Evolutionary conservation across 2,113 vertebrate genomes (phyloP), one percentile per base, ranked within the genome.

Genomic region (Cinclus mexicanus): DNA sequence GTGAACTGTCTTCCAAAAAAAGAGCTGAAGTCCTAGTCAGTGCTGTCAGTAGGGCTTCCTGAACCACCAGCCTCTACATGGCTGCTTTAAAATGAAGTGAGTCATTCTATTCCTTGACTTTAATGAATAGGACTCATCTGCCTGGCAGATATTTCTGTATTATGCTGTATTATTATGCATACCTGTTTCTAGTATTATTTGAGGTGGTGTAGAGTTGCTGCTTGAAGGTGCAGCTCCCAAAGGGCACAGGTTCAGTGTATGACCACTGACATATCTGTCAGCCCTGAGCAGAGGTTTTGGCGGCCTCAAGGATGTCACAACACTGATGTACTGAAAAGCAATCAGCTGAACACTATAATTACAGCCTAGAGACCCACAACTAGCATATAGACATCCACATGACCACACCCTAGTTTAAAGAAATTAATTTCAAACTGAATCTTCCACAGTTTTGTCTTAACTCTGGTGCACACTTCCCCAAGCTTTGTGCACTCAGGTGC

Each of bases 61-160:
- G 31, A 87, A 83, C 1, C 2, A 14, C 33, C 33, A 72, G 20
- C 8, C 1, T 37, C 39, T 50, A n/a, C 14, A 10, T 24, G 12
- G 33, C 28, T 42, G 12, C 33, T 71, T 68, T 35, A 59, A 26
- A 35, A 68, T 71, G 5, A 71, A 71, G 80, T 12, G 1, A 68
- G 47, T 70, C 0, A 0, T 24, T 78, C 35, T 46, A 4, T 22
- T 23, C 21, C n/a, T 50, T 75, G 41, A 25, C 55, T 57, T 15
- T 21, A 67, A 49, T 26, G 24, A 61, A 61, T 17, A 75, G 15
- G 19, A 8, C 8, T 59, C 35, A 41, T 15, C 25, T 69, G 35
- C 50, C 20, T 31, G 47, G 25, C 18, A 59, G 44, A 53, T 31
- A 17, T 29, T 53, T 53, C 28, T 53, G 52, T 19, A 53, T 29